A percentile compares a stretch with the other conserved stretches of the same genome.
Evolutionary conservation across 2,113 vertebrate species (phyloP).

Genomic region (Alligator mississippiensis): DNA sequence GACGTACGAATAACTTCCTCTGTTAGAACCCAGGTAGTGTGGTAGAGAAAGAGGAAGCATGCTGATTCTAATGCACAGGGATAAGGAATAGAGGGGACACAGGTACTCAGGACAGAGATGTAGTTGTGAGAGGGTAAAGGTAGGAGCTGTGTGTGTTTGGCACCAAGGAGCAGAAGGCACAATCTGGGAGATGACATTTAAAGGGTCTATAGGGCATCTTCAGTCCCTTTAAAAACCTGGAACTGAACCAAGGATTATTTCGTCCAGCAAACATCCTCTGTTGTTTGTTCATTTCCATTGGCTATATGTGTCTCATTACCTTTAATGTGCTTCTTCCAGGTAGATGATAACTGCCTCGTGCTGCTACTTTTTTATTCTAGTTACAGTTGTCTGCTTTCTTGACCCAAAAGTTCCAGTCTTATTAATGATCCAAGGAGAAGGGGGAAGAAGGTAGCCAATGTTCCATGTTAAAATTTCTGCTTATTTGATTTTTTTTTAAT

Average conservation of each 20-base stretch:
- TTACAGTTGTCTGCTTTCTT: background rate
- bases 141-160: too few relatives aligned
- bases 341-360: background rate
- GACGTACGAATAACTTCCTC: background rate
- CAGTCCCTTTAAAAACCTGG: rapidly evolving
- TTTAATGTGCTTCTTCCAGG: too few relatives aligned
- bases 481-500: background rate
- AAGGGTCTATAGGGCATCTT: background rate
- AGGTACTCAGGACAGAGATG: background rate
- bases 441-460: background rate
- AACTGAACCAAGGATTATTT: background rate
- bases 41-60: background rate
- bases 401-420: background rate
- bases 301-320: too few relatives aligned
- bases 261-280: background rate
- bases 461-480: background rate
- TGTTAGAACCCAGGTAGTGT: background rate
- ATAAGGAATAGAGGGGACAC: background rate
- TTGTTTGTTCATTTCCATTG: too few relatives aligned
- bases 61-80: background rate
- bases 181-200: too few relatives aligned
- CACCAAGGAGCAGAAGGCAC: too few relatives aligned
- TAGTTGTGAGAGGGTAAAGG: too few relatives aligned
- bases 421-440: background rate
- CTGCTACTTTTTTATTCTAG: background rate